These are phyloP conservation scores for Paelopatides confundens DNA, from an alignment of 53 echinoderm and acorn worm genomes.

Conservation along the genomic window DNA sequence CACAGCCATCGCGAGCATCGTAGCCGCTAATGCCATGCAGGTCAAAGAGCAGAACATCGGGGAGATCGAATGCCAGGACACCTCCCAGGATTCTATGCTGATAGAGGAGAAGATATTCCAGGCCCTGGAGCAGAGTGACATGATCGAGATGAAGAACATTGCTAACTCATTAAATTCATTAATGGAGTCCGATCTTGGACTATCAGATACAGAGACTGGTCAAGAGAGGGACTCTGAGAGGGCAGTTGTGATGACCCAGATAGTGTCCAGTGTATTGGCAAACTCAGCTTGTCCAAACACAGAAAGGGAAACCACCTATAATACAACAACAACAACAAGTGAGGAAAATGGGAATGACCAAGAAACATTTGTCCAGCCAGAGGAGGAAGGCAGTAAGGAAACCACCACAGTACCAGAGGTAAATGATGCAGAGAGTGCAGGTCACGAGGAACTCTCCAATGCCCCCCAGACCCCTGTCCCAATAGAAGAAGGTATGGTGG, in stretches of 20 bases:
- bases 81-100: constrained; percentile 27
- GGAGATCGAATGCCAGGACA: neutral
- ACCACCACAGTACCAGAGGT: neutral
- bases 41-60: constrained; percentile 4
- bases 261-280: constrained; percentile 1
- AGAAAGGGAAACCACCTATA: neutral
- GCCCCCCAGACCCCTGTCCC: constrained; percentile 63
- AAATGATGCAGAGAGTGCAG: neutral
- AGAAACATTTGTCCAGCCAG: neutral
- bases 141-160: constrained; percentile 40
- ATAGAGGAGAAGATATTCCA: constrained; percentile 50
- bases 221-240: constrained; percentile 29
- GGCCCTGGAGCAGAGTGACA: constrained; percentile 38
- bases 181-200: constrained; percentile 28
- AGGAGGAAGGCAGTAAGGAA: constrained; percentile 12
- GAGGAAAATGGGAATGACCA: neutral
- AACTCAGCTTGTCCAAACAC: neutral
- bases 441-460: neutral
- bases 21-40: constrained; percentile 42
- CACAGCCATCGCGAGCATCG: constrained; percentile 47
- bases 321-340: neutral
- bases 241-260: constrained; percentile 30
- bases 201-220: constrained; percentile 38
- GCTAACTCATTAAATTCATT: constrained; percentile 44
- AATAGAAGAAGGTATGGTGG: constrained; percentile 95